These are phyloP conservation scores for Drosophila ercepeae DNA, from an alignment of 1,140 invertebrate species.

Conservation along the genomic window DNA sequence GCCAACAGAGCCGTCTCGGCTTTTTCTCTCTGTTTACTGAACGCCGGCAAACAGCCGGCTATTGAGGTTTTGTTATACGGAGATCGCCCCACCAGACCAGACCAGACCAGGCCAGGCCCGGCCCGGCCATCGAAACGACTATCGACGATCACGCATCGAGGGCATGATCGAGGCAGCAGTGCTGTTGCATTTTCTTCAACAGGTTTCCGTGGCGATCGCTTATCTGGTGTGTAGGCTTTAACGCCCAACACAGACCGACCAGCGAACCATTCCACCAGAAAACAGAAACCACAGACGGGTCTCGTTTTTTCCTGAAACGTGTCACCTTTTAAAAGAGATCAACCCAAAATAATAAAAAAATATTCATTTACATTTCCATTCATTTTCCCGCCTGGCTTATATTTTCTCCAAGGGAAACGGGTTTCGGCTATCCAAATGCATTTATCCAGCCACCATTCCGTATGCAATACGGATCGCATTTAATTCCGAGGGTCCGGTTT, in stretches of 20 bases:
- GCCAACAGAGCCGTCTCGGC: slow-evolving; percentile 17
- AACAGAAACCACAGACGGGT: slow-evolving; percentile 46
- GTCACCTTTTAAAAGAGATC: slow-evolving; percentile 60
- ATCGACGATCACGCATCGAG: slow-evolving; percentile 65
- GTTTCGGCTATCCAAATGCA: slow-evolving; percentile 33
- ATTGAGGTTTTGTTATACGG: slow-evolving; percentile 8
- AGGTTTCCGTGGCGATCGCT: slow-evolving; percentile 59
- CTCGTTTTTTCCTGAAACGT: slow-evolving; percentile 61
- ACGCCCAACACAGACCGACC: slow-evolving; percentile 18
- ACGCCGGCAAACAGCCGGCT: slow-evolving; percentile 28
- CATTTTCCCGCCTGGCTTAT: slow-evolving; percentile 40
- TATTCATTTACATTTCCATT: slow-evolving; percentile 49
- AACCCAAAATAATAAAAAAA: slow-evolving; percentile 25
- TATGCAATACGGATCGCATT: slow-evolving; percentile 33
- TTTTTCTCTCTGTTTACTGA: slow-evolving; percentile 39
- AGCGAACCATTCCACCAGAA: slow-evolving; percentile 18
- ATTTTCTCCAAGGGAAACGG: slow-evolving; percentile 42
- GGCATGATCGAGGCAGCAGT: slow-evolving; percentile 48
- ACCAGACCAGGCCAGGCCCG: slow-evolving; percentile 11
- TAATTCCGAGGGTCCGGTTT: slow-evolving; percentile 61
- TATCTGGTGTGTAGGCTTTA: slow-evolving; percentile 48
- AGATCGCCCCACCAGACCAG: slow-evolving; percentile 45
- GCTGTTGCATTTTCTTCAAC: slow-evolving; percentile 74
- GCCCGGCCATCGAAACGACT: slow-evolving; percentile 29
- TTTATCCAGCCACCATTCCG: slow-evolving; percentile 24